Evolutionary conservation across 2,888 invertebrate genomes (phyloP).

Genomic region (Morpho deidamia): DNA sequence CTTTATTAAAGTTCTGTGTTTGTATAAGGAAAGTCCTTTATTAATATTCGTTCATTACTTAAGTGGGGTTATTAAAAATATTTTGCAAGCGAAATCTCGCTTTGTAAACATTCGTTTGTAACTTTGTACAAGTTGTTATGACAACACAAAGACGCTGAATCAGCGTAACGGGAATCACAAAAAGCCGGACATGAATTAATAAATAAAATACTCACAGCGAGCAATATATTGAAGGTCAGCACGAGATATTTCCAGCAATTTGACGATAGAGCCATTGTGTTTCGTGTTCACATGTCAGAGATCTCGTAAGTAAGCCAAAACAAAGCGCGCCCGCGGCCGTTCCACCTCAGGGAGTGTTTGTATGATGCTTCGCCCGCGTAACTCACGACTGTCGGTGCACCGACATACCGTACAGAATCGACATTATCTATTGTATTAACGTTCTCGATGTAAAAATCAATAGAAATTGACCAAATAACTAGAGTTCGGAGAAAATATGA

Average conservation of each 20-base stretch:
- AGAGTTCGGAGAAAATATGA: conserved; percentile 37
- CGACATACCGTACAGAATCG: conserved; percentile 50
- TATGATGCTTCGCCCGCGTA: conserved; percentile 38
- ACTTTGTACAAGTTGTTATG: conserved; percentile 54
- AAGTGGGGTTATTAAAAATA: too few species aligned
- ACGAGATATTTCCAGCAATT: conserved; percentile 75
- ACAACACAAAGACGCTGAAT: conserved; percentile 47
- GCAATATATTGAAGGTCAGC: conserved; percentile 66
- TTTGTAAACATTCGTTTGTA: not conserved
- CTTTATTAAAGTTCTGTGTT: not conserved
- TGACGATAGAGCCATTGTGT: conserved; percentile 65
- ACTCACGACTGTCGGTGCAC: conserved; percentile 53
- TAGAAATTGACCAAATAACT: conserved; percentile 2
- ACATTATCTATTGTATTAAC: conserved; percentile 40
- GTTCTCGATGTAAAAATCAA: conserved; percentile 20
- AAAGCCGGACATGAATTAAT: conserved; percentile 25
- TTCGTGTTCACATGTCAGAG: conserved; percentile 61
- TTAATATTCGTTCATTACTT: not conserved
- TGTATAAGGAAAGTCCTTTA: not conserved
- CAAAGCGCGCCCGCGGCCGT: conserved; percentile 57
- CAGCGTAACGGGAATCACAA: conserved; percentile 34
- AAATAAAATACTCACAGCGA: conserved; percentile 61
- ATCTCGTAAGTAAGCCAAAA: conserved; percentile 61
- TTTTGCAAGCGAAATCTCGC: too few species aligned
- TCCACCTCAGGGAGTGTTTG: conserved; percentile 65